phyloP scores from a whole-genome alignment of 2,888 invertebrate species.

The Sminthurides aquaticus region DNA sequence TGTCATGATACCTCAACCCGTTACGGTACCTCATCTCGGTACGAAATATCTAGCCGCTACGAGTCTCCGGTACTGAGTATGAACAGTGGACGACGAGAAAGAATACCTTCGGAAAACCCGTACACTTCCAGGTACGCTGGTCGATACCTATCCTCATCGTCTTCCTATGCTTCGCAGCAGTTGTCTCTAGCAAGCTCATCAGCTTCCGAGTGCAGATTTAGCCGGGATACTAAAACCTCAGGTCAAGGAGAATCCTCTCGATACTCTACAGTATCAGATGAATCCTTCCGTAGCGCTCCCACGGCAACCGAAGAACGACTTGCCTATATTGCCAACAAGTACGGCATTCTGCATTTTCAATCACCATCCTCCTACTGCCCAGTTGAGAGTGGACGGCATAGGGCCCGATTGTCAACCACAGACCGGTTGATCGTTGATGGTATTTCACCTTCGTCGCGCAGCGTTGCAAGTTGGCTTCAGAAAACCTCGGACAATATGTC shows the following conservation, averaged over 20 bases:
- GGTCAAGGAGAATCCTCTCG: neutral
- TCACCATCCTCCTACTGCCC: slow-evolving; percentile 2
- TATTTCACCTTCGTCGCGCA: neutral
- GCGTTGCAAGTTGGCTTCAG: slow-evolving; percentile 2
- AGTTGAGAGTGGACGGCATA: neutral
- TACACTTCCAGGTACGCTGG: slow-evolving; percentile 2
- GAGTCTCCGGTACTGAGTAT: neutral
- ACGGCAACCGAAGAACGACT: neutral
- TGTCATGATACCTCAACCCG: neutral
- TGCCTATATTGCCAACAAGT: slow-evolving; percentile 15
- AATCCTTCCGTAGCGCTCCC: neutral
- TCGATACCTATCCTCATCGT: neutral
- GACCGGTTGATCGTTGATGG: neutral
- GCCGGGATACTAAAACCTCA: neutral
- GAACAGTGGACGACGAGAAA: neutral
- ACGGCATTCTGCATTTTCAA: slow-evolving; percentile 15
- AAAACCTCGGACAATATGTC: neutral
- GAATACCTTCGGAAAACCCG: slow-evolving; percentile 1
- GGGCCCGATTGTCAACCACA: neutral
- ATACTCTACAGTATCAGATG: neutral
- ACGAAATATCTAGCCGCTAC: neutral
- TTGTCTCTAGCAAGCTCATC: neutral
- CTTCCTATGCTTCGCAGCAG: neutral
- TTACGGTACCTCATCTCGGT: neutral
- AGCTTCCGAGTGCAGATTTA: slow-evolving; percentile 1